Conservation (phyloP, 2,113 vertebrate species). For the Polypterus senegalus region DNA sequence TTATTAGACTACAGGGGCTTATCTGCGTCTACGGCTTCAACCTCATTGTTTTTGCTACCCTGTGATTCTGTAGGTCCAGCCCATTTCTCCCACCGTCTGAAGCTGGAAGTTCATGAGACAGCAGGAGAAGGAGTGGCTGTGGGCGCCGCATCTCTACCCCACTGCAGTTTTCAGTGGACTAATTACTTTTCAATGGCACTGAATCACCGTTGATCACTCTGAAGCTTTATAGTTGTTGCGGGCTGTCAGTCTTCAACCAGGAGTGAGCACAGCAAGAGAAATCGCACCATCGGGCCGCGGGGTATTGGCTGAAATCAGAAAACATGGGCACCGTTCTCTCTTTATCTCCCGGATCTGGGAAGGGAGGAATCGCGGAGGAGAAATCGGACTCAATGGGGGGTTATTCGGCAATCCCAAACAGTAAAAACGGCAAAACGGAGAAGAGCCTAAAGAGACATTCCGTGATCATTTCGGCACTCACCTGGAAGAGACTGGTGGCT, state of each 20-base stretch:
- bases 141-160: slow-evolving; percentile 16
- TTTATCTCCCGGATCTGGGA: slow-evolving; percentile 62
- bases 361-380: slow-evolving; percentile 45
- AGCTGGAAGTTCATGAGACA: slow-evolving; percentile 23
- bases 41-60: slow-evolving; percentile 24
- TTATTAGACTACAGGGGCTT: slow-evolving; percentile 23
- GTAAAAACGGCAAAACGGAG: slow-evolving; percentile 41
- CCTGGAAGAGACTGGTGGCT: slow-evolving; percentile 76
- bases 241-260: background rate
- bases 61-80: slow-evolving; percentile 25
- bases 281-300: slow-evolving; percentile 24
- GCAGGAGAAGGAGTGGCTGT: slow-evolving; percentile 22
- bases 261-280: slow-evolving; percentile 9
- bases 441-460: slow-evolving; percentile 75
- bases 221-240: slow-evolving; percentile 1
- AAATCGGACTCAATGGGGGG: slow-evolving; percentile 22
- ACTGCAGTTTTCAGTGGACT: slow-evolving; percentile 17
- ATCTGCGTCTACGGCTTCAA: slow-evolving; percentile 23
- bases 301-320: slow-evolving; percentile 22
- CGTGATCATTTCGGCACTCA: slow-evolving; percentile 72
- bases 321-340: slow-evolving; percentile 90
- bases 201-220: slow-evolving; percentile 30
- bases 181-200: slow-evolving; percentile 34
- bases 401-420: slow-evolving; percentile 22
- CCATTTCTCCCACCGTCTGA: slow-evolving; percentile 25